Base-by-base conservation (phyloP, 2,797 vertebrate species). In the Notolabrus celidotus region DNA sequence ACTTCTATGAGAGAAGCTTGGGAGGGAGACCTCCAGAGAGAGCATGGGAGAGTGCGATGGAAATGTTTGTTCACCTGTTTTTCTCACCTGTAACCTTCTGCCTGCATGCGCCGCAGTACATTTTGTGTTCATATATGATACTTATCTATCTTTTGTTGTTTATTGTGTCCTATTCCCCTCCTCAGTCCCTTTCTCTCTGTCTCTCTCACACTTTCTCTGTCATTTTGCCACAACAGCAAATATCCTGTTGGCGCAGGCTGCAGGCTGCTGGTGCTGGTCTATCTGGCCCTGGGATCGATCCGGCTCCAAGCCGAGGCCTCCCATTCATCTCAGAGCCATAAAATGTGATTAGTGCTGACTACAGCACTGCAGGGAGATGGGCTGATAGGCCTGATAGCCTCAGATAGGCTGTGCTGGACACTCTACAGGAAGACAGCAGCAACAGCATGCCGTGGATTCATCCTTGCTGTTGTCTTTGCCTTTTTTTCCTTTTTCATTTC, bases 261-360 rank as follows among this genome's bases (percentile, higher is more conserved):
- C 79, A 86, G 85, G 83, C 87, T 85, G 84, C 83, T 77, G 71
- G 72, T 86, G 85, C 86, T 85, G 85, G 83, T 83, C 83, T 97
- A 97, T 98, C 97, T 96, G 93, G 92, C 88, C 80, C 90, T 86
- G 90, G 88, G 80, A 98, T 97, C 96, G 95, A 94, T 95, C 89
- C 92, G 89, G 92, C 94, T 96, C 93, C 93, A 92, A 94, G 93
- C 94, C 86, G 93, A 93, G 94, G 92, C 93, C 95, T 95, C 95
- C 93, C 94, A 96, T 97, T 96, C 94, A 96, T 97, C 94, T 94
- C 93, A 88, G 89, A 92, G 94, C 95, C 95, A 93, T 94, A 96
- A 96, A 96, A 96, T 96, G 94, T 95, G 94, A 96, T 95, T 97
- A 96, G 78, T 95, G 94, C 92, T 95, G 95, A 96, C 95, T 94